Evolutionary conservation across 2,113 vertebrate species (phyloP).

Genomic region (Leucosticte australis): DNA sequence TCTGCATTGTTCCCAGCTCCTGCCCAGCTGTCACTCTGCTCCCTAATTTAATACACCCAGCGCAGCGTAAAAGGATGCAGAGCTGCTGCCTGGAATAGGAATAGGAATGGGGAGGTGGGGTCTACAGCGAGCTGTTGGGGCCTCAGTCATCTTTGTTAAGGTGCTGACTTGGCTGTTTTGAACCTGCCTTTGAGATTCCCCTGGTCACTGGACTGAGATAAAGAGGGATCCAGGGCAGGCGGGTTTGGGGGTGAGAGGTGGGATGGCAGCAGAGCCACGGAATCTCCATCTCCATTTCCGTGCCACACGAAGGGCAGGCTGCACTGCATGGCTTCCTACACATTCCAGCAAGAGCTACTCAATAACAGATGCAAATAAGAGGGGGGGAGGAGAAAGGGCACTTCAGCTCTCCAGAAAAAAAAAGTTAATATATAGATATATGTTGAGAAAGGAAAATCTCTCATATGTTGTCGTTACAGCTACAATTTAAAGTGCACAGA

Average conservation of each 20-base stretch:
- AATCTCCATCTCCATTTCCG: neutral
- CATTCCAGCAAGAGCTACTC: neutral
- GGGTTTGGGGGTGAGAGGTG: neutral
- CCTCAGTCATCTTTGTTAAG: neutral
- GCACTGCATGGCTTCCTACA: neutral
- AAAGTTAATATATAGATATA: no score
- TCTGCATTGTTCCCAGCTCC: slow-evolving; percentile 65
- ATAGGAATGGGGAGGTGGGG: neutral
- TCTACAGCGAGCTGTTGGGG: neutral
- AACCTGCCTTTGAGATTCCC: neutral
- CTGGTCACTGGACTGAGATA: fast-evolving
- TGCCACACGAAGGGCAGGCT: neutral
- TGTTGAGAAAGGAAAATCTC: neutral
- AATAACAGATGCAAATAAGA: neutral
- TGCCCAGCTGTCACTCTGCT: slow-evolving; percentile 48
- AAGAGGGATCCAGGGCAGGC: fast-evolving
- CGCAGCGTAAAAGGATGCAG: neutral
- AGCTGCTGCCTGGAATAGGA: slow-evolving; percentile 30
- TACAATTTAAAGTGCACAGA: neutral
- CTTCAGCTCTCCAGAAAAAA: neutral
- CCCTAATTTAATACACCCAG: slow-evolving; percentile 18
- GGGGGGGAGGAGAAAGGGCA: neutral
- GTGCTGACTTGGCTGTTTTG: neutral
- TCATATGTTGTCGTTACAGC: neutral
- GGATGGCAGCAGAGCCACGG: fast-evolving